Conservation (phyloP, 1,140 invertebrate genomes). For the Akabosia matsudoensis region DNA sequence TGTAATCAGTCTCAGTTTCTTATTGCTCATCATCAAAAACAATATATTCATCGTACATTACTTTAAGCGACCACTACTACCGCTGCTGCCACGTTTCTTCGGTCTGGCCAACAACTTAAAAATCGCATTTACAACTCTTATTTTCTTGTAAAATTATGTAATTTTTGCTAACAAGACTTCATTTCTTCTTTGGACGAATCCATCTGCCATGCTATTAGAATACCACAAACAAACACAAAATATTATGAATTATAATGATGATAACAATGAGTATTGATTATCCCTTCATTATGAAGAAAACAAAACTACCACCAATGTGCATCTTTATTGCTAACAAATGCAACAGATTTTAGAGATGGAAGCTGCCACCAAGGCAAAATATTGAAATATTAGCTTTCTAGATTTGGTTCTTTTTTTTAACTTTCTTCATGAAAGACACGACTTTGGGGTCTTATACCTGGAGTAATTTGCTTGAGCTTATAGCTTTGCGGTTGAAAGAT, state of each 20-base stretch:
- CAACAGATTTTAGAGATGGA: too few relatives aligned
- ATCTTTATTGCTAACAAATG: too few relatives aligned
- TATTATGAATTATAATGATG: not conserved
- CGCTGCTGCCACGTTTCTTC: not conserved
- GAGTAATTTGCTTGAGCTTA: too few relatives aligned
- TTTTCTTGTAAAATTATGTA: not conserved
- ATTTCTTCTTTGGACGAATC: not conserved
- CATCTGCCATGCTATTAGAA: not conserved
- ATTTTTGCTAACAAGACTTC: constrained; percentile 14
- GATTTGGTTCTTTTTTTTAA: not conserved
- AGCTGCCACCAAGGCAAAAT: too few relatives aligned
- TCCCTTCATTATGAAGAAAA: too few relatives aligned
- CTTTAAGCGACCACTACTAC: not conserved
- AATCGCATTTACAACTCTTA: not conserved
- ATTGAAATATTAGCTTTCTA: not conserved
- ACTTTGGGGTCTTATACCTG: too few relatives aligned
- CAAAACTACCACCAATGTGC: too few relatives aligned
- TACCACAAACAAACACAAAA: not conserved
- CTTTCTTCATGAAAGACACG: too few relatives aligned
- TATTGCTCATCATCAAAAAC: too few relatives aligned
- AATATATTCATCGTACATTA: too few relatives aligned
- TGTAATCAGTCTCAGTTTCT: too few relatives aligned
- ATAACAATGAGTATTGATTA: too few relatives aligned
- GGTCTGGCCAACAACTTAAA: not conserved
- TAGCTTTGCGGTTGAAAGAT: constrained; percentile 8